Conservation (phyloP, 2,113 vertebrate species). For the Falcunculus frontatus region DNA sequence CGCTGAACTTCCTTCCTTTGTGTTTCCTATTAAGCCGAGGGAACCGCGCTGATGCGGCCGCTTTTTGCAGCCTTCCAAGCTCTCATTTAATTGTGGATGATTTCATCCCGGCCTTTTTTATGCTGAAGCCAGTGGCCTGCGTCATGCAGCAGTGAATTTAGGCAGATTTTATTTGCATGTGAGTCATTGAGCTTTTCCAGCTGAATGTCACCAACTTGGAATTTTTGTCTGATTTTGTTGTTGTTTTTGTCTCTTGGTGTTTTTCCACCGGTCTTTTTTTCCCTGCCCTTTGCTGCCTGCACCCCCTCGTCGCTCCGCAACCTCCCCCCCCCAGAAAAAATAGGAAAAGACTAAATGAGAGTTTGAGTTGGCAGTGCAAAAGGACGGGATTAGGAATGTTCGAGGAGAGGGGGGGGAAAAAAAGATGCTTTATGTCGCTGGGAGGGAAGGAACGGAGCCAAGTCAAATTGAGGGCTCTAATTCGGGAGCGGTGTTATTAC, state of each 20-base stretch:
- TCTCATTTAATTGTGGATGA: conserved; percentile 62
- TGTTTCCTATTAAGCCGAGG: conserved; percentile 50
- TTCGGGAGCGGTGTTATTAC: conserved; percentile 82
- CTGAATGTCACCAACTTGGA: conserved; percentile 79
- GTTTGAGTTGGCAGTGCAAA: conserved; percentile 65
- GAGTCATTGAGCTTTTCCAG: conserved; percentile 80
- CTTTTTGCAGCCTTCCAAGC: conserved; percentile 60
- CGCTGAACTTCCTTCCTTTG: conserved; percentile 42
- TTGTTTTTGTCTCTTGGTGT: conserved; percentile 75
- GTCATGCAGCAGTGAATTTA: conserved; percentile 68
- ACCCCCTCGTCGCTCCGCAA: rapidly evolving
- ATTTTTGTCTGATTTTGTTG: conserved; percentile 78
- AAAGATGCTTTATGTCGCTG: conserved; percentile 74
- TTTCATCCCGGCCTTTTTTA: conserved; percentile 68
- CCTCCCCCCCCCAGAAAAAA: background rate
- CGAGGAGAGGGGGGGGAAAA: background rate
- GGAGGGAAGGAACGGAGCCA: conserved; percentile 69
- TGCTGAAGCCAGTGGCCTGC: conserved; percentile 70
- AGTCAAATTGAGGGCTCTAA: conserved; percentile 81
- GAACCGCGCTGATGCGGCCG: conserved; percentile 19
- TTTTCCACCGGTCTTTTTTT: conserved; percentile 67
- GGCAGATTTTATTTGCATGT: conserved; percentile 77
- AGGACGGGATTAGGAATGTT: conserved; percentile 65
- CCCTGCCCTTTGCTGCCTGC: conserved; percentile 9
- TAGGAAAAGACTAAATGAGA: conserved; percentile 58